Percentiles rank a stretch among this genome's conserved stretches.
phyloP scores from a whole-genome alignment of 2,888 invertebrate genomes.

The Xylota sylvarum region DNA sequence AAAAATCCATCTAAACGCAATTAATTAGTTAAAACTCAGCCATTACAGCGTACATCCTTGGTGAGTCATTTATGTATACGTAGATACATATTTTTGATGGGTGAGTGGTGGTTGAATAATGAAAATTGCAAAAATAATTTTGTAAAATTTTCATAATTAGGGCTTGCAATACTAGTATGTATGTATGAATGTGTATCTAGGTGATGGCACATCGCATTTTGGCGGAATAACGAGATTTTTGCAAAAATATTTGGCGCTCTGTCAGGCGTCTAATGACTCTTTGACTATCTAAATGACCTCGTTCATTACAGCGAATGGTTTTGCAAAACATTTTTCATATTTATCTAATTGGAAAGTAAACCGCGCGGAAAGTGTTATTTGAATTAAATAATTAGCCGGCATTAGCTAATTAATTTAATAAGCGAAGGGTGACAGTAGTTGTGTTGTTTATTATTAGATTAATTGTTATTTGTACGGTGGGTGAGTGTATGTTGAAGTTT shows the following conservation, averaged over 20 bases:
- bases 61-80: constrained; percentile 49
- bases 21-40: constrained; percentile 47
- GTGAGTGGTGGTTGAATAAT: constrained; percentile 11
- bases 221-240: constrained; percentile 2
- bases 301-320: constrained; percentile 33
- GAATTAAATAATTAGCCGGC: constrained; percentile 49
- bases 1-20: constrained; percentile 35
- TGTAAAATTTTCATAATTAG: constrained; percentile 55
- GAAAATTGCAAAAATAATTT: constrained; percentile 52
- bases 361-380: constrained; percentile 48
- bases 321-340: constrained; percentile 36
- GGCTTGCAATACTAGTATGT: constrained; percentile 2
- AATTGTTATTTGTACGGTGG: background rate
- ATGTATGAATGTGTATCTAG: constrained; percentile 2
- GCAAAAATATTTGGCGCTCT: constrained; percentile 11
- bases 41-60: constrained; percentile 30
- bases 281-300: constrained; percentile 44
- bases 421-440: constrained; percentile 22
- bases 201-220: constrained; percentile 28
- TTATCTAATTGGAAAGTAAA: constrained; percentile 38
- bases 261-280: constrained; percentile 35
- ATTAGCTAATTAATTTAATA: constrained; percentile 44
- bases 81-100: constrained; percentile 9
- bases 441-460: constrained; percentile 11
- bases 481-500: background rate